These are phyloP conservation scores for Galerucella nymphaeae DNA, from an alignment of 2,888 invertebrate species.

Conservation along the genomic window DNA sequence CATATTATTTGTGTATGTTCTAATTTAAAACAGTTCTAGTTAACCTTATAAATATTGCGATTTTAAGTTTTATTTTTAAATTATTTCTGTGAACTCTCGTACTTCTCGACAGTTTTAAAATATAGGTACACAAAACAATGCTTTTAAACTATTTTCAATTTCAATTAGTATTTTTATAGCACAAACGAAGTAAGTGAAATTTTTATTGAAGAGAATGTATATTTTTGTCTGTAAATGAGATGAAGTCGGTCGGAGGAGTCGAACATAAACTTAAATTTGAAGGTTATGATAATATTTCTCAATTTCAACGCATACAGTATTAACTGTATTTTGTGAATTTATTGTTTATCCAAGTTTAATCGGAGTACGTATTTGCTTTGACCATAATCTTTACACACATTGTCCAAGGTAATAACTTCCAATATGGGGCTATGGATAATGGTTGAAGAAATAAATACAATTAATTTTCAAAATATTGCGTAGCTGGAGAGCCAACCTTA, in stretches of 20 bases:
- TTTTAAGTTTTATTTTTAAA: slow-evolving; percentile 2
- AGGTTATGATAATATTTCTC: slow-evolving; percentile 1
- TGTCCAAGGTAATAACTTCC: too few relatives aligned
- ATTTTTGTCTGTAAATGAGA: background rate
- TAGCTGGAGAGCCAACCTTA: too few relatives aligned
- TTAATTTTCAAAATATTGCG: too few relatives aligned
- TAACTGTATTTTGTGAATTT: background rate
- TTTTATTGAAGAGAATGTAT: background rate
- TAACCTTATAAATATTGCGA: slow-evolving; percentile 3
- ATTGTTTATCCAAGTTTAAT: background rate
- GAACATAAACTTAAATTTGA: slow-evolving; percentile 4
- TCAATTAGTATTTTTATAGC: background rate
- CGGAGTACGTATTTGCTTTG: background rate
- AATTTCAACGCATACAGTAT: background rate
- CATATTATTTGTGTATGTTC: background rate
- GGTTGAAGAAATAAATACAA: too few relatives aligned
- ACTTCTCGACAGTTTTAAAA: background rate
- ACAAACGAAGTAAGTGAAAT: background rate
- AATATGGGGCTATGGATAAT: too few relatives aligned
- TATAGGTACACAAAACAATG: background rate
- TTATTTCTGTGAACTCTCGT: background rate
- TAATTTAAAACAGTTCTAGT: slow-evolving; percentile 1
- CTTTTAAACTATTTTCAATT: background rate
- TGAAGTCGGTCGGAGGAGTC: slow-evolving; percentile 6
- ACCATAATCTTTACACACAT: too few relatives aligned